Base-by-base conservation (phyloP, 2,888 invertebrate genomes). In the Oxytorus armatus region DNA sequence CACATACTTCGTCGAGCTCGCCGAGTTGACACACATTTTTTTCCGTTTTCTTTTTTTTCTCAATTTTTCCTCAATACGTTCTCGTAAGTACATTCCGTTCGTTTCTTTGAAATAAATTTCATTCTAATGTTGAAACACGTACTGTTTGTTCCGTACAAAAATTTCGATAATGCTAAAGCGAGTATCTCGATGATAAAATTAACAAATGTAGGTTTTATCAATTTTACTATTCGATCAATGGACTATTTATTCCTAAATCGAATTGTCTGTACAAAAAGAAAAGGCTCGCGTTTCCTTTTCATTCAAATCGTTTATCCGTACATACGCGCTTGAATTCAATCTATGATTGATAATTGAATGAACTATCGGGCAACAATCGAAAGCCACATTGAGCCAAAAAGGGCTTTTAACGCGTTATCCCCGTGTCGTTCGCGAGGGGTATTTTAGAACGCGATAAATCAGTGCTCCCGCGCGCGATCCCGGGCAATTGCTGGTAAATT, bases 401-500 rank as follows among this genome's bases (percentile, higher is more conserved):
- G 69, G 73, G 66, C 70, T 80, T 79, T 65, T 63, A 77, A 77
- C 72, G 65, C 25, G 49, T 51, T 72, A 39, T 57, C 49, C 51
- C 21, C 66, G 66, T 29, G 76, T n/a, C n/a, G n/a, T n/a, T n/a
- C 66, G 65, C 51, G 61, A 72, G 76, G 81, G 81, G 78, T 84
- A 87, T 88, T 90, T 87, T 85, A 86, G 85, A 85, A 85, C 85
- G 82, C 86, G 84, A 90, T 91, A 91, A 90, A 91, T 91, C 91
- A 91, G 86, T 74, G 68, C 73, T 33, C 68, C 29, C 70, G 18
- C 85, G 81, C 85, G 75, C 70, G 44, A 16, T 70, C 63, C 53
- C 29, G 63, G n/a, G 57, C 55, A 63, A 61, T 72, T 82, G 85
- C 85, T 86, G 86, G 84, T 85, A 86, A 86, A 88, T 86, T 84